Evolutionary conservation across 2,888 invertebrate genomes (phyloP).

Genomic region (Rhagonycha lutea): DNA sequence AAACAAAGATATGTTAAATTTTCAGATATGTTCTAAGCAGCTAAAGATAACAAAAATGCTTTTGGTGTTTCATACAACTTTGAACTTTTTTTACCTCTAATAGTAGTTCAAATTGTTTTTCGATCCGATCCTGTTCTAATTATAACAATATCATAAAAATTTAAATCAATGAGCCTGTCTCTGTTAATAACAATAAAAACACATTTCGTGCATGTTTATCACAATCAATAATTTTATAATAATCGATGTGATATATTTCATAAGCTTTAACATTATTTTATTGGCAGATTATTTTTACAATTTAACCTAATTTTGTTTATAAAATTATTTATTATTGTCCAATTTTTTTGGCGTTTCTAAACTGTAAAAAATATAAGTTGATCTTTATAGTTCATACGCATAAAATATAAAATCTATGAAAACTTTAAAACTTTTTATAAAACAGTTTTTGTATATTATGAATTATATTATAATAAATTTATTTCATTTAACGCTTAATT

Average conservation of each 20-base stretch:
- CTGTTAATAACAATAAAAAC: not conserved
- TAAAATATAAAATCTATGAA: not conserved
- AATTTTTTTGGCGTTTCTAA: not conserved
- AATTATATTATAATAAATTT: not conserved
- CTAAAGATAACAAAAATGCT: not conserved
- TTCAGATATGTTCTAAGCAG: not conserved
- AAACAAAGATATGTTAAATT: constrained; percentile 16
- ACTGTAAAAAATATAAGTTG: not conserved
- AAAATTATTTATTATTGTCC: not conserved
- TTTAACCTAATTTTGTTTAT: not conserved
- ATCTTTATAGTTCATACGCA: not conserved
- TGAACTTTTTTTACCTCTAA: not conserved
- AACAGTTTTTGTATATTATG: not conserved
- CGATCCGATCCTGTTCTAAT: not conserved
- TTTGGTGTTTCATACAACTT: not conserved
- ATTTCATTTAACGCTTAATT: not conserved
- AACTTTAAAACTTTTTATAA: not conserved
- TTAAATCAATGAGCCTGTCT: not conserved
- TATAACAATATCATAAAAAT: not conserved
- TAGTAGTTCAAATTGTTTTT: not conserved
- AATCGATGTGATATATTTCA: constrained; percentile 4
- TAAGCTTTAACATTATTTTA: not conserved
- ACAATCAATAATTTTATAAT: not conserved
- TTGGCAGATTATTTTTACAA: not conserved
- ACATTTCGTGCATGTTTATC: not conserved